phyloP scores from a whole-genome alignment of 2,888 invertebrate species.

The Pollenia angustigena region DNA sequence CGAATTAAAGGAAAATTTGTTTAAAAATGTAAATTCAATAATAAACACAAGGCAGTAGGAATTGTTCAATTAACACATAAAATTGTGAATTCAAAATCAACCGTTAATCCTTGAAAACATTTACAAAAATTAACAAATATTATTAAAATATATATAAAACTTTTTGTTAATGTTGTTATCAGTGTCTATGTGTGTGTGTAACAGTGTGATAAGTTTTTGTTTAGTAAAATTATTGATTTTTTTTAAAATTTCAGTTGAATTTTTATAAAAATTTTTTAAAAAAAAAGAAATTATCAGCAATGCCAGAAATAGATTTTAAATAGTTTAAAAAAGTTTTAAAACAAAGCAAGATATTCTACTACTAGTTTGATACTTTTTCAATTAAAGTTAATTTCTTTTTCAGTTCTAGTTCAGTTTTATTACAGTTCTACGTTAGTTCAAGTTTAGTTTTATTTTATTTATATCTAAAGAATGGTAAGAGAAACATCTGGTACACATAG shows the following conservation, averaged over 20 bases:
- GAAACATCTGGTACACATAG: no score
- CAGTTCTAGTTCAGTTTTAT: no score
- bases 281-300: no score
- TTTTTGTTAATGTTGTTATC: slow-evolving; percentile 61
- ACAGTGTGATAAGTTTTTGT: slow-evolving; percentile 56
- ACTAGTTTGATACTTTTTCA: not conserved
- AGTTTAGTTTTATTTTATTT: no score
- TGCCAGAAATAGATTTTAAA: no score
- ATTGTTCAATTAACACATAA: slow-evolving; percentile 60
- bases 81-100: slow-evolving; percentile 6
- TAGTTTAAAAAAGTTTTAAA: not conserved
- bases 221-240: not conserved
- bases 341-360: not conserved
- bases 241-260: not conserved
- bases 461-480: no score
- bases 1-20: slow-evolving; percentile 28
- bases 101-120: not conserved
- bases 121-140: slow-evolving; percentile 13
- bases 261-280: no score
- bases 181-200: slow-evolving; percentile 62
- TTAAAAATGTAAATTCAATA: not conserved
- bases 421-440: not conserved
- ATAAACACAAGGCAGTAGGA: slow-evolving; percentile 45
- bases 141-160: slow-evolving; percentile 9
- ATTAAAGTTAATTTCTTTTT: no score